A percentile compares a stretch with the other conserved stretches of the same genome.
phyloP scores from a whole-genome alignment of 1,140 invertebrate species.

The Lordiphosa collinella region DNA sequence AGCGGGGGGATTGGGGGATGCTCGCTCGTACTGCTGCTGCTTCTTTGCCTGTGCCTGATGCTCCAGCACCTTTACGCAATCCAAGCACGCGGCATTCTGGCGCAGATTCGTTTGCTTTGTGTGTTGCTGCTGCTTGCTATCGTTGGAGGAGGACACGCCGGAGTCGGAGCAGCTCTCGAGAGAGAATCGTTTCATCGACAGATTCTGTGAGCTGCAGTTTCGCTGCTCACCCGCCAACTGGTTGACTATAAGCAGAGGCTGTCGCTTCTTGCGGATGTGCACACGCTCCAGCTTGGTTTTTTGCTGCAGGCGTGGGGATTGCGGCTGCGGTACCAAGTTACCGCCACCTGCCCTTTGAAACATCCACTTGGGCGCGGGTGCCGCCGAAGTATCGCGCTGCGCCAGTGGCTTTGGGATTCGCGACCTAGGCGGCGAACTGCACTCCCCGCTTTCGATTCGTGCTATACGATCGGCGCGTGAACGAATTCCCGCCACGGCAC shows the following conservation, averaged over 20 bases:
- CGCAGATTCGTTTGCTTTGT: constrained; percentile 37
- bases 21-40: constrained; percentile 10
- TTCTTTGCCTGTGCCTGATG: constrained; percentile 7
- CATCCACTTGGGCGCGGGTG: constrained; percentile 40
- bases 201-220: constrained; percentile 15
- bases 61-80: constrained; percentile 29
- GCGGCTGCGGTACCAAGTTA: not conserved
- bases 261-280: constrained; percentile 68
- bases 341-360: constrained; percentile 22
- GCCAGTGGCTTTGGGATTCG: constrained; percentile 37
- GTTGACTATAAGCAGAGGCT: constrained; percentile 62
- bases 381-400: not conserved
- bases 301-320: constrained; percentile 21
- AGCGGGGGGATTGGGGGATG: not conserved
- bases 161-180: constrained; percentile 57
- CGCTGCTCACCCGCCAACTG: constrained; percentile 22
- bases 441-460: constrained; percentile 46
- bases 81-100: constrained; percentile 32
- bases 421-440: constrained; percentile 10
- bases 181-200: constrained; percentile 40
- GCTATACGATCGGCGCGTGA: constrained; percentile 69
- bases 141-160: constrained; percentile 38
- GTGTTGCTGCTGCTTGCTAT: constrained; percentile 25
- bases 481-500: constrained; percentile 26
- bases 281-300: constrained; percentile 55